phyloP scores from a whole-genome alignment of 2,797 vertebrate genomes.

The Coregonus suidteri region DNA sequence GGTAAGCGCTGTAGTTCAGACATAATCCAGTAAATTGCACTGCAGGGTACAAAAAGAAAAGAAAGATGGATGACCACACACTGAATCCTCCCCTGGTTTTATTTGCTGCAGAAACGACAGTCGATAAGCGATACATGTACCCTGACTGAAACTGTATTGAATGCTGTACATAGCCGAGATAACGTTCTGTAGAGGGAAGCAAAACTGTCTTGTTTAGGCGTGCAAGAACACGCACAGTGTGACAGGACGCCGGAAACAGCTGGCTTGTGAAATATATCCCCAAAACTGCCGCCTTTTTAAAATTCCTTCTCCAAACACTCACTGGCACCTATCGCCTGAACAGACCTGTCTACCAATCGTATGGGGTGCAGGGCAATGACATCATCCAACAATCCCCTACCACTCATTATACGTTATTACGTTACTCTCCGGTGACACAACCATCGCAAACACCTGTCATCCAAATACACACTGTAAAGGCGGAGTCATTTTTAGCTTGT shows the following conservation, averaged over 20 bases:
- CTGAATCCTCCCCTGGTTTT: too few relatives aligned
- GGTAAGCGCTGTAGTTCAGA: too few relatives aligned
- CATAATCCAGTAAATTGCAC: too few relatives aligned
- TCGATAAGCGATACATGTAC: too few relatives aligned
- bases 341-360: background rate
- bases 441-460: background rate
- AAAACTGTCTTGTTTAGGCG: background rate
- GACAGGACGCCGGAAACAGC: background rate
- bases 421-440: background rate
- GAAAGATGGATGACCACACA: too few relatives aligned
- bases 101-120: too few relatives aligned
- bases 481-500: background rate
- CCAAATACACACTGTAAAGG: background rate
- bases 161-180: too few relatives aligned
- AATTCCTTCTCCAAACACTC: background rate
- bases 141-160: too few relatives aligned
- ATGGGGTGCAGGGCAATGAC: background rate
- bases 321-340: background rate
- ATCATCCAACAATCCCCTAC: background rate
- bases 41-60: too few relatives aligned
- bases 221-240: background rate
- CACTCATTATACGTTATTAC: background rate
- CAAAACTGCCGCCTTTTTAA: background rate
- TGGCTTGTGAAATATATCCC: background rate
- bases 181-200: too few relatives aligned